Evolutionary conservation across 2,888 invertebrate species (phyloP).

Genomic region (Lasioglossum leucozonium): DNA sequence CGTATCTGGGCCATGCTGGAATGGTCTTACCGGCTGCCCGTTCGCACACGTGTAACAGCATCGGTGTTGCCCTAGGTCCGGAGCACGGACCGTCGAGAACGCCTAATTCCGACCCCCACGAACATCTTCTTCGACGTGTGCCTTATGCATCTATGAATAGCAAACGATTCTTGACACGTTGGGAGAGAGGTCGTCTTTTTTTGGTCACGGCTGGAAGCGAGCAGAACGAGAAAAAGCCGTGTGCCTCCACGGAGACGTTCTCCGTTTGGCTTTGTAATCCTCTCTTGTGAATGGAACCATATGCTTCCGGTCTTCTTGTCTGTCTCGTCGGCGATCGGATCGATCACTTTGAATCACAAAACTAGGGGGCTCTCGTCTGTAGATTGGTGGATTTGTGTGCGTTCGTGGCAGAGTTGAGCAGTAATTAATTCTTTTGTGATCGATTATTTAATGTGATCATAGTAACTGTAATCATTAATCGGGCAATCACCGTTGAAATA

Average conservation of each 20-base stretch:
- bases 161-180: neutral
- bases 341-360: neutral
- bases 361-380: neutral
- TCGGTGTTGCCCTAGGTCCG: conserved; percentile 37
- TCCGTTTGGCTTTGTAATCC: neutral
- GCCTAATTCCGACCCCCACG: neutral
- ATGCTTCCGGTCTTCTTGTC: neutral
- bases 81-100: neutral
- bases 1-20: conserved; percentile 40
- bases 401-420: no score
- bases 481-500: no score
- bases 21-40: conserved; percentile 23
- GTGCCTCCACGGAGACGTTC: neutral
- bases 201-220: neutral
- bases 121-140: neutral
- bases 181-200: neutral
- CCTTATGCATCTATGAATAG: conserved; percentile 12
- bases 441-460: no score
- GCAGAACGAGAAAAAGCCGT: neutral
- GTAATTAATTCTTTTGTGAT: no score
- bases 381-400: neutral
- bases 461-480: no score
- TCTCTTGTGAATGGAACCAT: neutral
- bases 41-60: conserved; percentile 48
- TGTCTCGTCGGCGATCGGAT: neutral